Base-by-base conservation (phyloP, 2,888 invertebrate genomes). In the Phymatocera aterrima region DNA sequence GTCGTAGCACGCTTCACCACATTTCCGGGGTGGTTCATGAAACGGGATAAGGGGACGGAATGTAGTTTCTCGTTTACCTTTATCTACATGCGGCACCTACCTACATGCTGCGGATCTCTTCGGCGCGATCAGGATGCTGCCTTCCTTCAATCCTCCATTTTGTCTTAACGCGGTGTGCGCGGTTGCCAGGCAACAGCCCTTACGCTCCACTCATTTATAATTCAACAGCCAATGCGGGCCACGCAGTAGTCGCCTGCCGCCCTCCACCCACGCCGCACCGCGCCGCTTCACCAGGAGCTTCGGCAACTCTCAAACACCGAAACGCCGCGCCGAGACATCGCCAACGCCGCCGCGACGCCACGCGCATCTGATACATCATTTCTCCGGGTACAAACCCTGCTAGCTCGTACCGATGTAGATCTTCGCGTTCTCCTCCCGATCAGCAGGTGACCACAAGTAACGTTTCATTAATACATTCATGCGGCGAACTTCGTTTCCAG, bases 171-270 rank as follows among this genome's bases (percentile, higher is more conserved):
- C 87, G 85, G 89, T 86, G 88, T 87, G 87, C 87, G 88, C 87
- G 88, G 90, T 90, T 90, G 90, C 90, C 87, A 88, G 88, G 90
- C 90, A 90, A 90, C 90, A 89, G 90, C 89, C 90, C 90, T 90
- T 90, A 90, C 88, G 89, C 90, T 90, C 90, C 87, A 87, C 88
- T 90, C 90, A 90, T 90, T 88, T 90, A 90, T 90, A 90, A 90
- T 90, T 90, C 90, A 90, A 83, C 89, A 90, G 88, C 90, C 90
- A 90, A 90, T 90, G 90, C 90, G 90, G 89, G 90, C 90, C 90
- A 90, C 89, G 90, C 75, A 75, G 72, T 72, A 68, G 72, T 72
- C 72, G 54, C 61, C 78, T 51, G 64, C 90, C 89, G 88, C 85
- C 82, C 81, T 85, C 85, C 88, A 88, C 88, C 88, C 87, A 84